Base-by-base conservation (phyloP, 1,140 invertebrate genomes). In the Mylabris phalerata region DNA sequence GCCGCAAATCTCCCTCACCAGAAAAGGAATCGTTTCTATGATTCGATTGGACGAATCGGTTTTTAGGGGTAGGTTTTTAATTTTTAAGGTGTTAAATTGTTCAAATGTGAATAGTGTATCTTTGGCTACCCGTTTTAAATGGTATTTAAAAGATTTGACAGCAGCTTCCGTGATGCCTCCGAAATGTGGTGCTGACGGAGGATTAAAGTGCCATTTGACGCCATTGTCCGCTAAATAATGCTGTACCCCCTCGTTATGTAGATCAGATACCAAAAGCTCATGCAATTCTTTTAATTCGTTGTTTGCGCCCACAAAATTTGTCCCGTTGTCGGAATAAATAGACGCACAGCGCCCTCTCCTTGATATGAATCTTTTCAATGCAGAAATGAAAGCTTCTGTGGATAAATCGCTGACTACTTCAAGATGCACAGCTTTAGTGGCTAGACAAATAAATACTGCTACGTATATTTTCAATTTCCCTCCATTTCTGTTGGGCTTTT, bases 101-200 rank as follows among this genome's bases (percentile, higher is more conserved):
- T 62, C 60, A 45, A 41, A 62, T 2, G 55, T 59, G 2, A 50
- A 26, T 9, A n/a, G 3, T 3, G 11, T 11, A 42, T 11, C 45
- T 7, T 47, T 26, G 25, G 46, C 44, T 41, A 61, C 49, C 9
- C 55, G 59, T 39, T 64, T 50, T 7, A 75, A 52, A 59, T 75
- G 73, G 38, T 60, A 55, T 57, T 78, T 79, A 3, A 70, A 60
- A 4, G n/a, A n/a, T n/a, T n/a, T n/a, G n/a, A n/a, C n/a, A n/a
- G n/a, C n/a, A n/a, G n/a, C n/a, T n/a, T n/a, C n/a, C n/a, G n/a
- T n/a, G n/a, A n/a, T n/a, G n/a, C n/a, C n/a, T n/a, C n/a, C n/a
- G n/a, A n/a, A n/a, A n/a, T n/a, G n/a, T n/a, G n/a, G n/a, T n/a
- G n/a, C n/a, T n/a, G n/a, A n/a, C n/a, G n/a, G n/a, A n/a, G n/a